A percentile compares a stretch with the other conserved stretches of the same genome.
These are phyloP conservation scores for Himalopsyche kuldschensis DNA, from an alignment of 2,888 invertebrate genomes.

Conservation along the genomic window DNA sequence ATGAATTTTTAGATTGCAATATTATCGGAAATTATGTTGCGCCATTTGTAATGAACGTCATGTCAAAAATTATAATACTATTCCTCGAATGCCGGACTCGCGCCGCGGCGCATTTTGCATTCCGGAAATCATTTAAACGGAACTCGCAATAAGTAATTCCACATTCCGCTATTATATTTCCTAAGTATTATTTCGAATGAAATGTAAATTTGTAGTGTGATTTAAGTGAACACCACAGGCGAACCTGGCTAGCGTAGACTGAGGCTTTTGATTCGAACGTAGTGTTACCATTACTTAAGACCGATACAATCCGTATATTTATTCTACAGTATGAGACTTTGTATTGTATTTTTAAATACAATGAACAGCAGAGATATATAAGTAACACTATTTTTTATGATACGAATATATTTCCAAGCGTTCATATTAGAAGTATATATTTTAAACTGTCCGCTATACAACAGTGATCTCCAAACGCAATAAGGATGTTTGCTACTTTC, in stretches of 20 bases:
- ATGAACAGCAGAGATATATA: too few species aligned
- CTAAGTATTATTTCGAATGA: conserved; percentile 14
- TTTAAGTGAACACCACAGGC: conserved; percentile 14
- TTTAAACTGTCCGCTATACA: too few species aligned
- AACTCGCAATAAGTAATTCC: conserved; percentile 35
- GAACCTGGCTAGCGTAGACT: neutral
- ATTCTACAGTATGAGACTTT: too few species aligned
- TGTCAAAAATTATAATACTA: neutral
- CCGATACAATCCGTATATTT: neutral
- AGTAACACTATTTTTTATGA: too few species aligned
- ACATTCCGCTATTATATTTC: conserved; percentile 26
- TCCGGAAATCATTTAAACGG: conserved; percentile 32
- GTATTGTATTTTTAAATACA: too few species aligned
- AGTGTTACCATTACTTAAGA: neutral
- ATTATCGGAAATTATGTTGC: neutral
- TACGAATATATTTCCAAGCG: too few species aligned
- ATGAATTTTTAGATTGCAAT: neutral
- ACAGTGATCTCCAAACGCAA: too few species aligned
- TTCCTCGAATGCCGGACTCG: neutral
- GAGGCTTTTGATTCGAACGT: neutral
- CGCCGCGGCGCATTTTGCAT: conserved; percentile 10
- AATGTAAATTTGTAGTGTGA: conserved; percentile 35
- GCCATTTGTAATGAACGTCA: neutral
- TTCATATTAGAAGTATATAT: too few species aligned
- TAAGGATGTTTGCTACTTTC: too few species aligned